Evolutionary conservation across 2,888 invertebrate genomes (phyloP).

Genomic region (Hirtodrosophila histrioides): DNA sequence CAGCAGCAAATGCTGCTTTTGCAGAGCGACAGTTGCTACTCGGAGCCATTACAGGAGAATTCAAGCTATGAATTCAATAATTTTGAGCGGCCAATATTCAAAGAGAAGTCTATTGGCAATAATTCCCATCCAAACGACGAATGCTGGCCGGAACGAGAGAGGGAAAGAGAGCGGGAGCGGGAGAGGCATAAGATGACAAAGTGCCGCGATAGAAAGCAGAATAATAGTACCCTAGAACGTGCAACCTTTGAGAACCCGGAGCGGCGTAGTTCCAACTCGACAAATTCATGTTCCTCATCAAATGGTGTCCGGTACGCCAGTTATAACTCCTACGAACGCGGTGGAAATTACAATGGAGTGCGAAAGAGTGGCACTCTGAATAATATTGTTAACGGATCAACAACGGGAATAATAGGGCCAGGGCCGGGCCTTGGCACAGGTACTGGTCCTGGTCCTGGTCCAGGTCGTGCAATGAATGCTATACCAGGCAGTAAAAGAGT

Average conservation of each 20-base stretch:
- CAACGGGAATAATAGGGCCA: background rate
- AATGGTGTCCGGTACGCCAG: constrained; percentile 73
- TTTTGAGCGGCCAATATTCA: constrained; percentile 87
- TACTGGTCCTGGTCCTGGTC: constrained; percentile 5
- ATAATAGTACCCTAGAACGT: constrained; percentile 65
- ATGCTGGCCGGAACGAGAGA: constrained; percentile 56
- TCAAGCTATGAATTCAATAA: constrained; percentile 85
- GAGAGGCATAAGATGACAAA: constrained; percentile 34
- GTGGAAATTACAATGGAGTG: constrained; percentile 70
- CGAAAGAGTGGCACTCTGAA: constrained; percentile 83
- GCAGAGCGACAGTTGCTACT: constrained; percentile 83
- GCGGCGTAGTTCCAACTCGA: constrained; percentile 82
- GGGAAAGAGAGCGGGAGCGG: constrained; percentile 14
- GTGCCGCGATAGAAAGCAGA: constrained; percentile 48
- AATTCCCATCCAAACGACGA: constrained; percentile 45
- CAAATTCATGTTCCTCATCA: constrained; percentile 81
- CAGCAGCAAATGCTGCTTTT: constrained; percentile 78
- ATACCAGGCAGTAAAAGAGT: constrained; percentile 26
- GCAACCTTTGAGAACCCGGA: constrained; percentile 80
- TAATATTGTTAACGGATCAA: constrained; percentile 71
- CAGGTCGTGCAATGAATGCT: constrained; percentile 8
- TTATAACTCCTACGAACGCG: constrained; percentile 83
- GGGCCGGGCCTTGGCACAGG: constrained; percentile 1
- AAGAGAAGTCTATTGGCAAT: constrained; percentile 40
- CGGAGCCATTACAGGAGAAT: constrained; percentile 82